Evolutionary conservation across 1,140 invertebrate genomes (phyloP), one percentile per base, ranked within the genome.

Genomic region (Tyrophagus putrescentiae): DNA sequence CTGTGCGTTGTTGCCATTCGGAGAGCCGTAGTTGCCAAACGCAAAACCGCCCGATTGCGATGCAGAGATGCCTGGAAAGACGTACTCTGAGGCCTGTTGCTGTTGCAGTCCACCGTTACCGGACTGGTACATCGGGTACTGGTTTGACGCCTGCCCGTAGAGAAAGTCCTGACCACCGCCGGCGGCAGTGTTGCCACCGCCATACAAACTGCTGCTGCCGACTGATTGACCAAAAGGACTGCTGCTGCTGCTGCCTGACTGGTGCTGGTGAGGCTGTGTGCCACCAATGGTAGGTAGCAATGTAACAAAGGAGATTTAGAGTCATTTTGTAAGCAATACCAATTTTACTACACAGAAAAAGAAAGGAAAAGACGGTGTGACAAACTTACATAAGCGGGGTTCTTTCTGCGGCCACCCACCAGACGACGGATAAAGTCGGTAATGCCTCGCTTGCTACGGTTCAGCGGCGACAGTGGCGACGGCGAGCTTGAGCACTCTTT

Each of bases 391-490:
- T 39, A 39, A 39, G 13, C 36, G 21, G 36, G 13, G 36, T n/a
- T 13, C 36, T 39, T 13, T 21, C 36, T 39, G 36, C 21, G 36
- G 36, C 36, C 21, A 21, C 21, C 21, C 36, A 48, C 7, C 13
- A 54, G 27, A 34, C 52, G 25, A n/a, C 25, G 13, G 25, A 54
- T 34, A n/a, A 54, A 54, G 27, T 54, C 52, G 13, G 13, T 11
- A 33, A 54, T 13, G 28, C 52, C 52, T 21, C 52, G 52, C 39
- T 54, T 54, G 27, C 39, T 28, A 29, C 52, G 52, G 21, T 34
- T 32, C 9, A 31, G 25, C 18, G 21, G 9, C 2, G 31, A 50
- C 32, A 29, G 21, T 23, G 13, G 13, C 45, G 9, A 50, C 9
- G 1, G 21, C 9, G 2, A 50, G 7, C 2, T n/a, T n/a, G n/a